These are phyloP conservation scores for Polydesmus complanatus DNA, from an alignment of 2,888 invertebrate species.

Conservation along the genomic window DNA sequence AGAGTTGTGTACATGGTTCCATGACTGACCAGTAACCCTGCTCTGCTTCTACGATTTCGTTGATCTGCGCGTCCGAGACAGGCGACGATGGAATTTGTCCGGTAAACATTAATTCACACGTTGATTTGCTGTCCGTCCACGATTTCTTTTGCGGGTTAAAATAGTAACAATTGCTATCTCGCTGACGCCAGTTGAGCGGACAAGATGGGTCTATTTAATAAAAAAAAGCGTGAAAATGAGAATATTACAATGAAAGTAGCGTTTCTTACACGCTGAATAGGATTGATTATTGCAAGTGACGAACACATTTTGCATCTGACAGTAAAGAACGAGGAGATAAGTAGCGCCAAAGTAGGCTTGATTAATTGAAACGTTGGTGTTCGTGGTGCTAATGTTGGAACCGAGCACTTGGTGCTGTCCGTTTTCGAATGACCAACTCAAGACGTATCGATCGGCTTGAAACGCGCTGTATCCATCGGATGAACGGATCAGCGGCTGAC, in stretches of 20 bases:
- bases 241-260: not conserved
- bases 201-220: constrained; percentile 10
- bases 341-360: constrained; percentile 10
- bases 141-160: constrained; percentile 1
- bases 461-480: not conserved
- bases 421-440: not conserved
- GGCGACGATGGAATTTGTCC: not conserved
- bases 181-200: constrained; percentile 8
- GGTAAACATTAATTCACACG: not conserved
- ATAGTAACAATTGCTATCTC: constrained; percentile 6
- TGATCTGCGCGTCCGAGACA: not conserved
- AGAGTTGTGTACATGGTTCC: not conserved
- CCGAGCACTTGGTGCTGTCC: not conserved
- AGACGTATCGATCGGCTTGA: constrained; percentile 1
- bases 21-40: not conserved
- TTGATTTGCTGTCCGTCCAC: not conserved
- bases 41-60: not conserved
- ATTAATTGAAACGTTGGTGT: not conserved
- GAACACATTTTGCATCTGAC: constrained; percentile 2
- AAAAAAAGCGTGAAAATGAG: not conserved
- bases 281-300: constrained; percentile 9
- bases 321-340: constrained; percentile 7
- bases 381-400: not conserved
- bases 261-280: constrained; percentile 12
- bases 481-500: not conserved